Evolutionary conservation across 2,888 invertebrate genomes (phyloP), one percentile per base, ranked within the genome.

Genomic region (Drosophila nigritarsus): DNA sequence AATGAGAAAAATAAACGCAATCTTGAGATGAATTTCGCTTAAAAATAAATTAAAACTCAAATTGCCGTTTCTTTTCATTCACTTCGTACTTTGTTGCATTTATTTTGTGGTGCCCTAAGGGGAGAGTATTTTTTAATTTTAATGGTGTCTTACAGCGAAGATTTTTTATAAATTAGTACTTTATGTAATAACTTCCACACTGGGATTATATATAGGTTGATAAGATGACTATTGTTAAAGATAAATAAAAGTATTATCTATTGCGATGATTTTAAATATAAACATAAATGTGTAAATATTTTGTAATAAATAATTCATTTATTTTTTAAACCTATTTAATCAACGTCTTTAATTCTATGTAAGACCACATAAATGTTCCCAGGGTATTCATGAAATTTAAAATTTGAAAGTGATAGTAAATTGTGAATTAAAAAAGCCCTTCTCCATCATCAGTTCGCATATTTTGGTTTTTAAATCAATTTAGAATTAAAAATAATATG

Each of bases 1-100:
- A 80, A 59, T 61, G 48, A 49, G 45, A 55, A 65, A 63, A 40
- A 56, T 50, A 53, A 69, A 77, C 56, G 29, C 27, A 49, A 48
- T 40, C n/a, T 34, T 3, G 3, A 2, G 18, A 51, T 24, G 20
- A 24, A 27, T 40, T 50, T 40, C 20, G 20, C 20, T 5, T 36
- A 29, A 54, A 38, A 20, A 30, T 29, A 38, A 66, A 45, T 49
- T 6, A 5, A 24, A 48, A n/a, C 18, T 24, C 18, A 24, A 32
- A 29, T 59, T 45, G 13, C 48, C 3, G 13, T 8, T 30, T 24
- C 13, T 45, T 27, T 11, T 8, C 18, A 45, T n/a, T n/a, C 20
- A 32, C 11, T 24, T 15, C 15, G 32, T 32, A 32, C 8, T 49
- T 29, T 8, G n/a, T 15, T 40, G n/a, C 15, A 9, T 56, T 29